A percentile compares a stretch with the other conserved stretches of the same genome.
phyloP scores from a whole-genome alignment of 2,113 vertebrate genomes.

The Caretta caretta region DNA sequence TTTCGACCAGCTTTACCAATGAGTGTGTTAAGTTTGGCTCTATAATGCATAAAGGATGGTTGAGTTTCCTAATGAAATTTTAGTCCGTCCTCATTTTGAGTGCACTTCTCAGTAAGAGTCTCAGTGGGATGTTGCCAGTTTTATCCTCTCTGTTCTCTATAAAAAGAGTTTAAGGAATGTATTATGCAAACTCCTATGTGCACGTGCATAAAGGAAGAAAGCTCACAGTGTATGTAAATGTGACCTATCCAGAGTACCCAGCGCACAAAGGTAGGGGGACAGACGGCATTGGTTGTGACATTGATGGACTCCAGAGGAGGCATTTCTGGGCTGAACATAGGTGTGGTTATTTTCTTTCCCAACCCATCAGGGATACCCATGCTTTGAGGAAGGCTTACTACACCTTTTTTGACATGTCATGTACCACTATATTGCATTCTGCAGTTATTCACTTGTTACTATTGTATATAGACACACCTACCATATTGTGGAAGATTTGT shows the following conservation, averaged over 20 bases:
- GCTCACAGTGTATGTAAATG: background rate
- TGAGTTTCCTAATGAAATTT: background rate
- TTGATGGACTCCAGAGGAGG: background rate
- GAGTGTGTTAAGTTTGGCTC: background rate
- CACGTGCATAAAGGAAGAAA: background rate
- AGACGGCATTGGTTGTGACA: fast-evolving
- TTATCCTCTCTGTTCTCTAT: background rate
- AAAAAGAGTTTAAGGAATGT: background rate
- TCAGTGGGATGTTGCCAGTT: background rate
- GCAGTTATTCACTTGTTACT: background rate
- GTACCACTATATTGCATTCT: background rate
- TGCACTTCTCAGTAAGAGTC: background rate
- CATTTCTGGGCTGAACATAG: background rate
- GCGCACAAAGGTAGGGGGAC: background rate
- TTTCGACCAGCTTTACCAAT: background rate
- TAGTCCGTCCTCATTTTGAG: background rate
- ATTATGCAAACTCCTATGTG: background rate
- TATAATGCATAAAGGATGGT: background rate
- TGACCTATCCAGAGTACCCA: background rate
- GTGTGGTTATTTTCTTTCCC: background rate
- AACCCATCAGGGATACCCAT: background rate
- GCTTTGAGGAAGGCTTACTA: background rate
- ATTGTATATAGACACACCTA: fast-evolving
- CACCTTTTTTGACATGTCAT: background rate
- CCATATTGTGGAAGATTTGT: background rate